Percentiles rank a stretch among this genome's conserved stretches.
phyloP scores from a whole-genome alignment of 2,797 vertebrate species.

The Pelobates cultripes region DNA sequence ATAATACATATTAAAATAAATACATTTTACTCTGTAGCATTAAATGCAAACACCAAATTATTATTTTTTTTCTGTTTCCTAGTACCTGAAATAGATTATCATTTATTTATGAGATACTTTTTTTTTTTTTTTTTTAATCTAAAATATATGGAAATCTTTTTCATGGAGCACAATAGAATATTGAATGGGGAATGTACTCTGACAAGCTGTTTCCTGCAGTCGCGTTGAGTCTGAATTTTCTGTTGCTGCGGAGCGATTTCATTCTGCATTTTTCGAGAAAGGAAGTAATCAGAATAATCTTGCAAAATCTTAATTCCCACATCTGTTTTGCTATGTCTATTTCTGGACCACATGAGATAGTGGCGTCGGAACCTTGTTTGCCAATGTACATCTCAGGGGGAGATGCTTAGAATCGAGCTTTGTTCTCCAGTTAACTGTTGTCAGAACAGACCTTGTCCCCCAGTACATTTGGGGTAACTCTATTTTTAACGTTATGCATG shows the following conservation, averaged over 20 bases:
- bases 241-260: slow-evolving; percentile 56
- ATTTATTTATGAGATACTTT: slow-evolving; percentile 91
- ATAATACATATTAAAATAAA: not conserved
- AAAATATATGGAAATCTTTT: slow-evolving; percentile 95
- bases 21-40: slow-evolving; percentile 84
- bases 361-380: slow-evolving; percentile 14
- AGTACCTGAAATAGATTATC: slow-evolving; percentile 84
- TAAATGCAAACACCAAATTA: slow-evolving; percentile 95
- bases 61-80: slow-evolving; percentile 88
- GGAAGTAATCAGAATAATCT: slow-evolving; percentile 65
- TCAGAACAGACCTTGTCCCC: no score
- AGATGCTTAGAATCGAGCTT: no score
- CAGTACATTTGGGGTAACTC: no score
- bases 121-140: slow-evolving; percentile 78
- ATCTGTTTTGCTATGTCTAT: slow-evolving; percentile 1
- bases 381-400: no score
- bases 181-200: slow-evolving; percentile 80
- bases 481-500: no score
- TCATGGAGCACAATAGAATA: slow-evolving; percentile 82
- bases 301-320: slow-evolving; percentile 49
- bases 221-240: slow-evolving; percentile 62
- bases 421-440: no score
- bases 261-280: slow-evolving; percentile 63
- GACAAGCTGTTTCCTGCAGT: slow-evolving; percentile 73
- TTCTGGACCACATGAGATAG: slow-evolving; percentile 41